Conservation (phyloP, 1,140 invertebrate species). For the Drosophila dunni region DNA sequence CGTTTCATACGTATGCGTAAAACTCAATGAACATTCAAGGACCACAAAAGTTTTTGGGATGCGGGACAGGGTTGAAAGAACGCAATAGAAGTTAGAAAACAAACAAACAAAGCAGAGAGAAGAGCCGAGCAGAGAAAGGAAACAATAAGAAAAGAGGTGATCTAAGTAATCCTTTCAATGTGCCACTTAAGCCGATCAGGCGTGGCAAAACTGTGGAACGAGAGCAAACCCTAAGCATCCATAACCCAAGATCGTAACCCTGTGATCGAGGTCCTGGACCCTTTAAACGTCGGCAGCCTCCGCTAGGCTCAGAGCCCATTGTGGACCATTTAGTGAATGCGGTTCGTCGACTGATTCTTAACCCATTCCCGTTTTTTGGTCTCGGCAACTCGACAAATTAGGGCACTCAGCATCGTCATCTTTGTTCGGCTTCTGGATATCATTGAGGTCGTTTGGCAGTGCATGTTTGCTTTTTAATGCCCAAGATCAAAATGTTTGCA, state of each 20-base stretch:
- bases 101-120: slow-evolving; percentile 33
- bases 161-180: slow-evolving; percentile 81
- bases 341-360: slow-evolving; percentile 67
- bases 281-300: slow-evolving; percentile 47
- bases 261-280: slow-evolving; percentile 30
- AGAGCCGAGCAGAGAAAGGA: background rate
- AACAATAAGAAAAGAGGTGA: slow-evolving; percentile 25
- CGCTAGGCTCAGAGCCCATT: slow-evolving; percentile 35
- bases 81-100: slow-evolving; percentile 29
- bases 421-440: slow-evolving; percentile 51
- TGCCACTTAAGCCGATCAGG: slow-evolving; percentile 82
- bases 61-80: slow-evolving; percentile 25
- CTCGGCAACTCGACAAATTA: slow-evolving; percentile 74
- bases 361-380: slow-evolving; percentile 67
- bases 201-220: slow-evolving; percentile 36
- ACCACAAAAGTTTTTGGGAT: slow-evolving; percentile 27
- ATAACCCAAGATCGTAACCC: slow-evolving; percentile 7
- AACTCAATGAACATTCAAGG: slow-evolving; percentile 74
- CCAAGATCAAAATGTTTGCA: slow-evolving; percentile 79
- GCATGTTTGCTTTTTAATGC: slow-evolving; percentile 65
- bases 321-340: slow-evolving; percentile 75
- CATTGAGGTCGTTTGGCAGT: slow-evolving; percentile 67
- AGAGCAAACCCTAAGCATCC: slow-evolving; percentile 42
- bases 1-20: slow-evolving; percentile 57
- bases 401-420: slow-evolving; percentile 67